phyloP scores from a whole-genome alignment of 2,797 vertebrate genomes.

The Semaprochilodus insignis region DNA sequence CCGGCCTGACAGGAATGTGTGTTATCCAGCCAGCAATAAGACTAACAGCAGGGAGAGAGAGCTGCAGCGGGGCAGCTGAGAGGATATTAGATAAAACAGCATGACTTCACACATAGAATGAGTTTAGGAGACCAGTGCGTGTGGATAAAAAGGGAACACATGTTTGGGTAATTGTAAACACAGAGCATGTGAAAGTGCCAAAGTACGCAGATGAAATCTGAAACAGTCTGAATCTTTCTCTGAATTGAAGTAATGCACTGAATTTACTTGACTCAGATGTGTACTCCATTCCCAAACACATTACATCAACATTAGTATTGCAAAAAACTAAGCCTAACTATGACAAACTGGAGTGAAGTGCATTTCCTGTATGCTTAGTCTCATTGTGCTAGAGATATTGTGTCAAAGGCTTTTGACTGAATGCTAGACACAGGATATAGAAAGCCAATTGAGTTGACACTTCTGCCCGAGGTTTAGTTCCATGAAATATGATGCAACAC shows the following conservation, averaged over 20 bases:
- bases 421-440: neutral
- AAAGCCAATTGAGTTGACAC: neutral
- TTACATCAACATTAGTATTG: no score
- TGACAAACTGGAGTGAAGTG: neutral
- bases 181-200: neutral
- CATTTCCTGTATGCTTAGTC: neutral
- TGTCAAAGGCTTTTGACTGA: neutral
- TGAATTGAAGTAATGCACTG: neutral
- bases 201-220: neutral
- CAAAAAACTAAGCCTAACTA: neutral
- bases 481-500: neutral
- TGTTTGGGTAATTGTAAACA: neutral
- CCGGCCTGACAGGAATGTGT: slow-evolving; percentile 53
- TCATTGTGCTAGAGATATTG: neutral
- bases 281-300: no score
- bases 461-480: neutral
- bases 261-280: no score
- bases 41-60: slow-evolving; percentile 31
- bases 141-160: slow-evolving; percentile 14
- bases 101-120: neutral
- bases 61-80: neutral
- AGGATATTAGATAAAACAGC: slow-evolving; percentile 34
- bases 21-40: slow-evolving; percentile 41
- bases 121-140: neutral
- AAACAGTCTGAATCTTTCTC: neutral